phyloP scores from a whole-genome alignment of 2,888 invertebrate species.

The Rhorus exstirpatorius region DNA sequence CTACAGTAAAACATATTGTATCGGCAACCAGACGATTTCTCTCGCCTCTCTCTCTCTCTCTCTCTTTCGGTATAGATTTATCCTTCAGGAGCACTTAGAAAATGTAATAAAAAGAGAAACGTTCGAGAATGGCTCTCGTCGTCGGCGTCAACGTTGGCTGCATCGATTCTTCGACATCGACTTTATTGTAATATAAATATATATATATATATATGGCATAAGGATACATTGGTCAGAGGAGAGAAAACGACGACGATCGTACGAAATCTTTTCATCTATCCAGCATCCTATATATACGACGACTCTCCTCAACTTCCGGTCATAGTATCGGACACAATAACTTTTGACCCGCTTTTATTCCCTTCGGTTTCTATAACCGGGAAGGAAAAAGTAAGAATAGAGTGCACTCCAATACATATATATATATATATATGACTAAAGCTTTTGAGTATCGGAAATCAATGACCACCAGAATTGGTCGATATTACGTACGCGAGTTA shows the following conservation, averaged over 20 bases:
- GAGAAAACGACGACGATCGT: slow-evolving; percentile 31
- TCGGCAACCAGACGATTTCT: not conserved
- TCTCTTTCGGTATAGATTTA: not conserved
- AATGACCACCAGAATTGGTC: slow-evolving; percentile 64
- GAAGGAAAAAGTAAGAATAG: slow-evolving; percentile 39
- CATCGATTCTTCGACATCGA: slow-evolving; percentile 14
- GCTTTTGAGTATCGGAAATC: slow-evolving; percentile 62
- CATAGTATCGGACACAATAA: slow-evolving; percentile 55
- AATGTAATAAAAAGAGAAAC: not conserved
- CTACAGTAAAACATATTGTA: not conserved
- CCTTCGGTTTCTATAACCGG: slow-evolving; percentile 51
- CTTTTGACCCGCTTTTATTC: slow-evolving; percentile 47
- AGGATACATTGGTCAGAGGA: slow-evolving; percentile 24
- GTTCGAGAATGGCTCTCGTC: not conserved
- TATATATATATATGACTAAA: not conserved
- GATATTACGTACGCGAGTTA: slow-evolving; percentile 45
- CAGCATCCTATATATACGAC: slow-evolving; percentile 11
- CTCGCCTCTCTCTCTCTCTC: not conserved
- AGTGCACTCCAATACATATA: slow-evolving; percentile 14
- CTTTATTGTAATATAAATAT: too few relatives aligned
- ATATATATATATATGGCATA: slow-evolving; percentile 37
- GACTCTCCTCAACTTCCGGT: slow-evolving; percentile 56
- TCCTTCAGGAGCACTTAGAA: not conserved
- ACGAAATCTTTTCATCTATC: slow-evolving; percentile 59
- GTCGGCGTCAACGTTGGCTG: not conserved